phyloP scores from a whole-genome alignment of 2,888 invertebrate species.

The Pristionchus fissidentatus region DNA sequence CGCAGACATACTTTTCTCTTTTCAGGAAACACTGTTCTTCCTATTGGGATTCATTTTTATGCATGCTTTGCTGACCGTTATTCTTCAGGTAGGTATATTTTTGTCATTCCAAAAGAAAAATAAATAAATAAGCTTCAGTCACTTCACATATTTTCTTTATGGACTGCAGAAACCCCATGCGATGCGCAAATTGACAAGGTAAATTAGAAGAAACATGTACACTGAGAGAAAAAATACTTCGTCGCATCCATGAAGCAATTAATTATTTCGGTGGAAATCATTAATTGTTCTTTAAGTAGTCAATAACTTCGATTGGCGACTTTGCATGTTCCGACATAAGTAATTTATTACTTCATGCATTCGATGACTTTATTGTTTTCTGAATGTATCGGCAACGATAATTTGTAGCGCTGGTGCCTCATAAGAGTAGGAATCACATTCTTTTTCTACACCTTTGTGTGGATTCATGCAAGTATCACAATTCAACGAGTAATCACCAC shows the following conservation, averaged over 20 bases:
- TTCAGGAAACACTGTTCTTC: constrained; percentile 13
- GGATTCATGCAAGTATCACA: background rate
- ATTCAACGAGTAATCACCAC: background rate
- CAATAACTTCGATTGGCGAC: no score
- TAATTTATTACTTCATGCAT: no score
- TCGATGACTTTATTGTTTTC: no score
- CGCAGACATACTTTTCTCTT: background rate
- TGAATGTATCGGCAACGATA: background rate
- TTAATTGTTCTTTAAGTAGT: no score
- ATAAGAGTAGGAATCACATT: background rate
- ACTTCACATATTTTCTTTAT: background rate
- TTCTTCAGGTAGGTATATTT: background rate
- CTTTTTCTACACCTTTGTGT: background rate
- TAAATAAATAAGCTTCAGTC: background rate
- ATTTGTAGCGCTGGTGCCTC: constrained; percentile 2
- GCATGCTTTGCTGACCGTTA: background rate
- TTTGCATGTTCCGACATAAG: no score
- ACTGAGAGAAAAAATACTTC: no score
- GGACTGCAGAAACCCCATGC: background rate
- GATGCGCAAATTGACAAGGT: constrained; percentile 13
- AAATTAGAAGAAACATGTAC: no score
- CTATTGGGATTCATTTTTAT: background rate
- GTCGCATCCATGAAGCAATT: no score
- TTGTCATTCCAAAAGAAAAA: background rate
- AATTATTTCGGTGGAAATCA: no score